Percentiles rank a stretch among this genome's conserved stretches.
These are phyloP conservation scores for Phyllopteryx taeniolatus DNA, from an alignment of 2,113 vertebrate genomes.

Conservation along the genomic window DNA sequence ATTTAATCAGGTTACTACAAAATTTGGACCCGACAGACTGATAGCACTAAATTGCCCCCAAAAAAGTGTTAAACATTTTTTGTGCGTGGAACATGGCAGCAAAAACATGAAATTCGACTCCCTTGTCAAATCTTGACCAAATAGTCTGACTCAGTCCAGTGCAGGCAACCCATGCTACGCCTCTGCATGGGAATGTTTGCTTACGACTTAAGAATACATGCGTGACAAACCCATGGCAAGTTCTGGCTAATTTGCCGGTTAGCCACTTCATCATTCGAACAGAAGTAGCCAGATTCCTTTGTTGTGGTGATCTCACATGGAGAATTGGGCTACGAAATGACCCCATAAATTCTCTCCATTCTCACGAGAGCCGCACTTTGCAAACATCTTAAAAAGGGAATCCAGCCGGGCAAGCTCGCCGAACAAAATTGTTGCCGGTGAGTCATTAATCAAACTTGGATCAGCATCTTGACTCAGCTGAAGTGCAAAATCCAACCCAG, in stretches of 20 bases:
- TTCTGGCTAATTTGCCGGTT: constrained; percentile 15
- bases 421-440: constrained; percentile 41
- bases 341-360: constrained; percentile 37
- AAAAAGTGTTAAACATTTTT: background rate
- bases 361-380: constrained; percentile 46
- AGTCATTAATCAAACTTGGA: constrained; percentile 53
- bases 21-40: background rate
- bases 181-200: background rate
- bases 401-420: constrained; percentile 34
- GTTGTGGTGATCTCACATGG: constrained; percentile 40
- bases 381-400: constrained; percentile 43
- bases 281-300: constrained; percentile 26
- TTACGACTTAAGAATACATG: constrained; percentile 4
- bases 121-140: background rate
- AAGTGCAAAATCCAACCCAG: constrained; percentile 42
- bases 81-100: background rate
- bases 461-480: constrained; percentile 52
- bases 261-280: constrained; percentile 23
- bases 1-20: background rate
- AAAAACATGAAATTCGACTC: background rate
- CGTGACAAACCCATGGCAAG: constrained; percentile 26
- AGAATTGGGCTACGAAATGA: constrained; percentile 37
- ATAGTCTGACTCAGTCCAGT: background rate
- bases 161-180: background rate
- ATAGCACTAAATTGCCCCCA: background rate